Evolutionary conservation across 2,797 vertebrate genomes (phyloP).

Genomic region (Sylvia borin): DNA sequence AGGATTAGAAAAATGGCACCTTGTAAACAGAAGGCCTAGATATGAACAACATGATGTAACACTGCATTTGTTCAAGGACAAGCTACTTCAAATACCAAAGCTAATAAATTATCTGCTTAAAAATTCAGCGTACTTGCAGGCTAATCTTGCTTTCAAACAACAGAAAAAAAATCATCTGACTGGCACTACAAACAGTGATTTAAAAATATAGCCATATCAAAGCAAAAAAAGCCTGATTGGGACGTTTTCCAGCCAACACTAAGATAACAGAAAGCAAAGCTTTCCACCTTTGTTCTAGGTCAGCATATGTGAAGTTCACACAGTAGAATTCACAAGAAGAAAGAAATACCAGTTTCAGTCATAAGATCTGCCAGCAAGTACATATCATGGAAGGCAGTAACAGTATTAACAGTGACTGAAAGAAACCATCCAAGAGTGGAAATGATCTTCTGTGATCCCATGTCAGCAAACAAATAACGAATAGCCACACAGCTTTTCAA

Average conservation of each 20-base stretch:
- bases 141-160: background rate
- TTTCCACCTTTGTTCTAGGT: slow-evolving; percentile 37
- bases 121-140: background rate
- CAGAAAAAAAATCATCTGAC: slow-evolving; percentile 11
- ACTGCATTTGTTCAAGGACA: slow-evolving; percentile 16
- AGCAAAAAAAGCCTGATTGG: background rate
- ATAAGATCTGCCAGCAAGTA: background rate
- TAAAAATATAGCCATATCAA: slow-evolving; percentile 25
- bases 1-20: background rate
- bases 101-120: background rate
- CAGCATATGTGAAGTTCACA: slow-evolving; percentile 44
- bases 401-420: background rate
- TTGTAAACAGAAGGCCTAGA: background rate
- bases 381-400: background rate
- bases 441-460: background rate
- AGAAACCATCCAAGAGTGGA: background rate
- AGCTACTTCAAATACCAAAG: background rate
- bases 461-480: background rate
- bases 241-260: background rate
- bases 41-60: background rate
- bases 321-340: slow-evolving; percentile 9
- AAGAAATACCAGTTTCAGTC: background rate
- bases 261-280: slow-evolving; percentile 20
- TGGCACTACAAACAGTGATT: slow-evolving; percentile 37
- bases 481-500: background rate